Base-by-base conservation (phyloP, 1,140 invertebrate genomes). In the Latrodectus geometricus region DNA sequence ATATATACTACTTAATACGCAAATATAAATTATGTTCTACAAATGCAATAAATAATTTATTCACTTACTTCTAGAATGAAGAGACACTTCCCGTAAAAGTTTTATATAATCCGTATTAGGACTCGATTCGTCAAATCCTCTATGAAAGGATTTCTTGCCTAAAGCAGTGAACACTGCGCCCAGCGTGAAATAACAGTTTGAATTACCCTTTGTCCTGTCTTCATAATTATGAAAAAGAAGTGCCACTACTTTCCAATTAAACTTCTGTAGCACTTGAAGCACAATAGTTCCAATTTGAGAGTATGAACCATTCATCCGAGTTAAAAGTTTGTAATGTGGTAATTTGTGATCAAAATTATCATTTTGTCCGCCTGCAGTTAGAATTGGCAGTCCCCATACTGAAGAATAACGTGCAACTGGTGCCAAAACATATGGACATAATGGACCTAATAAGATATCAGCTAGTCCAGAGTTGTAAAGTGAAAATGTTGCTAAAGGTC, bases 391-490 rank as follows among this genome's bases (percentile, higher is more conserved):
- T 1, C 94, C 92, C 97, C 97, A 98, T 17, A 94, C 93, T 8
- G 95, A 94, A 0, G 96, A 94, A 90, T 97, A 97, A 17, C 97
- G 92, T 0, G 96, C 95, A 0, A 98, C 96, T 0, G 97, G 96
- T 0, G 97, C 96, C 82, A 98, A 93, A 9, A 96, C 96, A 91
- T 97, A 98, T 89, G 97, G 96, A 91, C 97, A 98, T 1, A 96
- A 94, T 0, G 97, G 95, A 0, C 97, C 97, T 89, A 98, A 93
- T 90, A 98, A 96, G 0, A 95, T 96, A 91, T 98, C 95, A 94
- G 93, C 89, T 88, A 91, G 88, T 88, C 89, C 54, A 20, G 72
- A 35, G 80, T 93, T 93, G 90, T 95, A 95, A 88, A 96, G 94
- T 76, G 96, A 95, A 90, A 96, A 95, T 5, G 95, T 95, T 4